Percentiles rank a stretch among this genome's conserved stretches.
phyloP scores from a whole-genome alignment of 2,797 vertebrate genomes.

The Hyperoplus lanceolatus region DNA sequence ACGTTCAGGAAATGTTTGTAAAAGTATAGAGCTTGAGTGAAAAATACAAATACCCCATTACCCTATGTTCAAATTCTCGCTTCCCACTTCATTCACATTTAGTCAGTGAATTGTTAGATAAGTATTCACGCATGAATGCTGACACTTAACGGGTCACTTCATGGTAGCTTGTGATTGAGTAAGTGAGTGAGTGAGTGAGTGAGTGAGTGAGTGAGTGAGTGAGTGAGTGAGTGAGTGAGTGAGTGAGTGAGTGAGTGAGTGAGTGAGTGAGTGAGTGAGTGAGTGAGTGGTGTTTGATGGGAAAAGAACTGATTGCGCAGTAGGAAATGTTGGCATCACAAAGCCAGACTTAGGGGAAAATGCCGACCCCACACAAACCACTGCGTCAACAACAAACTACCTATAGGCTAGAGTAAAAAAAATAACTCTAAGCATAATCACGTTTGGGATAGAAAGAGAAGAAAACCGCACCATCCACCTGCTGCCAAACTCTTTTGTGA shows the following conservation, averaged over 20 bases:
- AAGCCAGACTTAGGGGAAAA: slow-evolving; percentile 27
- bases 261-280: background rate
- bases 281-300: background rate
- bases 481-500: slow-evolving; percentile 37
- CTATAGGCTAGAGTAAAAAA: slow-evolving; percentile 16
- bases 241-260: too few species aligned
- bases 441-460: slow-evolving; percentile 17
- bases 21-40: background rate
- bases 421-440: slow-evolving; percentile 20
- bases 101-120: background rate
- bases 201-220: background rate
- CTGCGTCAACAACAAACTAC: slow-evolving; percentile 35
- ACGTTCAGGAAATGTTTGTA: background rate
- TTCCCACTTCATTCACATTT: background rate
- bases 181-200: background rate
- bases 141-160: background rate
- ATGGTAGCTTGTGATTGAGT: background rate
- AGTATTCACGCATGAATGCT: background rate
- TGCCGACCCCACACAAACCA: slow-evolving; percentile 29
- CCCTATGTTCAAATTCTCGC: background rate
- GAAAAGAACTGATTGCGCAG: slow-evolving; percentile 31
- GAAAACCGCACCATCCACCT: slow-evolving; percentile 29
- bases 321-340: slow-evolving; percentile 18
- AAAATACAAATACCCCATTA: background rate
- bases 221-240: background rate